Evolutionary conservation across 2,888 invertebrate genomes (phyloP).

Genomic region (Drosophila putrida): DNA sequence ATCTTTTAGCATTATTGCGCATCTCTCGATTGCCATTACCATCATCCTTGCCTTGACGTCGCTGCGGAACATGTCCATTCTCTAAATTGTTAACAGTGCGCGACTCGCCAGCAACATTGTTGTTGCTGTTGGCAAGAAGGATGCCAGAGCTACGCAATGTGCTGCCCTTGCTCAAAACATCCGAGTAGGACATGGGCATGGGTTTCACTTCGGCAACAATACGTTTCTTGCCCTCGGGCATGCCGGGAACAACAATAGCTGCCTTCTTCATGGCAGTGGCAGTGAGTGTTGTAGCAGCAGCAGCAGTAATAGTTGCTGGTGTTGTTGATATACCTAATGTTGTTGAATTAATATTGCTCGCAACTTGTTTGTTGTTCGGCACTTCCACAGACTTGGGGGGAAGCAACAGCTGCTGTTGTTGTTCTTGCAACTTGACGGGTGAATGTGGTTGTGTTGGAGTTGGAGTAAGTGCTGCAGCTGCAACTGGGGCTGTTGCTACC

Average conservation of each 20-base stretch:
- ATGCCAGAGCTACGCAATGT: conserved; percentile 41
- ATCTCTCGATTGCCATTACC: conserved; percentile 39
- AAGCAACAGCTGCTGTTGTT: conserved; percentile 31
- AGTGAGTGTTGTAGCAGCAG: conserved; percentile 34
- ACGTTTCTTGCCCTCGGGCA: conserved; percentile 85
- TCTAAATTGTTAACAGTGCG: conserved; percentile 53
- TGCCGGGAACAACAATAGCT: conserved; percentile 42
- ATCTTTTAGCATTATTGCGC: conserved; percentile 82
- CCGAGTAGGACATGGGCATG: conserved; percentile 94
- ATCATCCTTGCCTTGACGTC: conserved; percentile 64
- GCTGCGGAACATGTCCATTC: conserved; percentile 37
- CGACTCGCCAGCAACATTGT: conserved; percentile 30
- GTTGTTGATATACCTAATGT: conserved; percentile 24
- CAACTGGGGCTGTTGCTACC: conserved; percentile 11
- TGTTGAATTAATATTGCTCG: conserved; percentile 9
- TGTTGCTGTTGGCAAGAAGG: conserved; percentile 13
- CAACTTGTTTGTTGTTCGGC: conserved; percentile 12
- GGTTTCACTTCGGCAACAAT: conserved; percentile 95
- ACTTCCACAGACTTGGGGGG: conserved; percentile 25
- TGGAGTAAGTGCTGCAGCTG: conserved; percentile 22
- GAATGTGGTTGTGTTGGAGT: conserved; percentile 19
- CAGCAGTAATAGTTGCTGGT: conserved; percentile 19
- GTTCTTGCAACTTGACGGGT: conserved; percentile 36
- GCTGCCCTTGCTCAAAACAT: conserved; percentile 90
- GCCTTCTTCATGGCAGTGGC: conserved; percentile 53